Conservation (phyloP, 2,888 invertebrate genomes). For the Tipula vernalis region DNA sequence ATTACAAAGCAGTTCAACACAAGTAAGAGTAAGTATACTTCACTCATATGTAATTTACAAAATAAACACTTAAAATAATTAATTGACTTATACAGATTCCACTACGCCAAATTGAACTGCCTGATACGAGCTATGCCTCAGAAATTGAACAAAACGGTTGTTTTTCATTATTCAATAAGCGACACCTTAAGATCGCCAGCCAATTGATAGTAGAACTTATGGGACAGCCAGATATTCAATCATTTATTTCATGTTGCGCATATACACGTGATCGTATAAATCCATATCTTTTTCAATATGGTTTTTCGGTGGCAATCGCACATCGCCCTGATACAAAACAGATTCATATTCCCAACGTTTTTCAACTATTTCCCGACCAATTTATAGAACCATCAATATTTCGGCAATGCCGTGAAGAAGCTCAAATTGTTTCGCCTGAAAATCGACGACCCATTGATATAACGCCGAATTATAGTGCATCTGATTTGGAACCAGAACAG, state of each 20-base stretch:
- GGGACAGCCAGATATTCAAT: conserved; percentile 39
- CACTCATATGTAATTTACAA: not conserved
- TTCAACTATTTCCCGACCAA: conserved; percentile 62
- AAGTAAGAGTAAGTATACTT: not conserved
- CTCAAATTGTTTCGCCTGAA: conserved; percentile 38
- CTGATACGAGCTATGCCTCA: conserved; percentile 26
- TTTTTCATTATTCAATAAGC: conserved; percentile 63
- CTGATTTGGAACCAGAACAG: conserved; percentile 55
- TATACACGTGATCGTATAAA: conserved; percentile 8
- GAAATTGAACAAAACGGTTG: conserved; percentile 23
- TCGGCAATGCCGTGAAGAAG: conserved; percentile 48
- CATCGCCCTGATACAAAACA: conserved; percentile 48
- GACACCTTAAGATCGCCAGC: conserved; percentile 56
- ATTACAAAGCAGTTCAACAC: not conserved
- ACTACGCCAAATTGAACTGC: conserved; percentile 25
- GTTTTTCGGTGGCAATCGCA: not conserved
- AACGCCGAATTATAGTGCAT: conserved; percentile 55
- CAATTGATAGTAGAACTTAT: conserved; percentile 56
- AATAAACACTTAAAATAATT: not conserved
- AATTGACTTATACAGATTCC: conserved; percentile 24
- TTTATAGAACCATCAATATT: conserved; percentile 58
- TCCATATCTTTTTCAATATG: conserved; percentile 10
- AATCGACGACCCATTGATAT: conserved; percentile 45
- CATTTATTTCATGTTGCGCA: not conserved
- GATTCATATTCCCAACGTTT: conserved; percentile 52